Evolutionary conservation across 2,113 vertebrate genomes (phyloP), one percentile per base, ranked within the genome.

Genomic region (Saguinus imperator): DNA sequence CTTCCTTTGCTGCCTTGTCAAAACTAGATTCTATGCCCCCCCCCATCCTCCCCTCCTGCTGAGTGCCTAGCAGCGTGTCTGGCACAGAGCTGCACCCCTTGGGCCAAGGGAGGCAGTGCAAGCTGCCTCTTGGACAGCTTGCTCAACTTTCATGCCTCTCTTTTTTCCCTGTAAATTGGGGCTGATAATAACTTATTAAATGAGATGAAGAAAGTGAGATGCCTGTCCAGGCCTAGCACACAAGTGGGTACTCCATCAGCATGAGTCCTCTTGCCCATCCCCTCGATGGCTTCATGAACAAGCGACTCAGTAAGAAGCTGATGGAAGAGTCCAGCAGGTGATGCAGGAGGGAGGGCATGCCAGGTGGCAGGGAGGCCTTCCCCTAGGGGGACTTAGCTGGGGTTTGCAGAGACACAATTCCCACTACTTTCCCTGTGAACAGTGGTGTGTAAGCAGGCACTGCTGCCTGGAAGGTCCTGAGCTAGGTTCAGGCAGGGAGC

Each of bases 301-400:
- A 75, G 77, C 83, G 94, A 66, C 61, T 91, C 66, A 52, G 68
- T 43, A 37, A 92, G 85, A 96, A 88, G 37, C 40, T n/a, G 50
- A 37, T 14, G 61, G 48, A 91, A 90, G 93, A 89, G 13, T 68
- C 77, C 16, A 21, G 82, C 1, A 11, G 48, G 75, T 43, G 64
- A 70, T 45, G 77, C 52, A 35, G 88, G 84, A 72, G 57, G 43
- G 52, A 79, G 79, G 57, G 27, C 0, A 14, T 92, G 87, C 68
- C 23, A 9, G 55, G 45, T 27, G 12, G 76, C 83, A 72, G 70
- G 72, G 79, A 91, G 35, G 52, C 20, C 70, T 43, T 48, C 13
- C n/a, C 75, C 20, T 21, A 17, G 58, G 57, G 57, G 68, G 70
- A 52, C 16, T 73, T 20, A 43, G 2, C 3, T 5, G 77, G 45